Evolutionary conservation across 2,113 vertebrate genomes (phyloP).

Genomic region (Kryptolebias marmoratus): DNA sequence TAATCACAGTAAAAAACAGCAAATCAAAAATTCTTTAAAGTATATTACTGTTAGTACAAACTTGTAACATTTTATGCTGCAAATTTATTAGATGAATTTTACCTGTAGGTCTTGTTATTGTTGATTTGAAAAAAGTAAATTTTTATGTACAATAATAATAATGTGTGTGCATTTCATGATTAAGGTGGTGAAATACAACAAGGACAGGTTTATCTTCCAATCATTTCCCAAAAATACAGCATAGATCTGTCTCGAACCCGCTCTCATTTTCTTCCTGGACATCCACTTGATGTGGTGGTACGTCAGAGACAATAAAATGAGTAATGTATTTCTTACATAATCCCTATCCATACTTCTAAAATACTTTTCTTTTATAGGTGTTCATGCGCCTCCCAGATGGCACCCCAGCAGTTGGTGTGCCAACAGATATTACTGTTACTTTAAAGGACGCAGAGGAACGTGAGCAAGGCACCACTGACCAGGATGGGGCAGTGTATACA

Average conservation of each 20-base stretch:
- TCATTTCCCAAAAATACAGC: slow-evolving; percentile 78
- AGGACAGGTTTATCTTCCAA: slow-evolving; percentile 76
- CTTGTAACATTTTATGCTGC: no score
- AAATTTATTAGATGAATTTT: no score
- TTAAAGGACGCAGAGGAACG: not conserved
- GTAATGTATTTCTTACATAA: not conserved
- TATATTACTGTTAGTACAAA: no score
- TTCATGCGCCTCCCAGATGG: slow-evolving; percentile 67
- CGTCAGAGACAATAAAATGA: slow-evolving; percentile 18
- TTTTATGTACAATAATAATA: not conserved
- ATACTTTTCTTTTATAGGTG: slow-evolving; percentile 36
- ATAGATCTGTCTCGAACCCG: slow-evolving; percentile 84
- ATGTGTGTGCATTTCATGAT: not conserved
- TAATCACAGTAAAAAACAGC: no score
- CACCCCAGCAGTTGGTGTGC: slow-evolving; percentile 60
- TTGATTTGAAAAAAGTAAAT: no score
- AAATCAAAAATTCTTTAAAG: no score
- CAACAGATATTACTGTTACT: slow-evolving; percentile 41
- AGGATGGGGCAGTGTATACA: slow-evolving; percentile 58
- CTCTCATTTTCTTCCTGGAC: slow-evolving; percentile 75
- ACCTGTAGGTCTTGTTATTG: no score
- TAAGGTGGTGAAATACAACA: slow-evolving; percentile 86
- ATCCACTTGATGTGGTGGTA: slow-evolving; percentile 81
- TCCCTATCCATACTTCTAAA: not conserved
- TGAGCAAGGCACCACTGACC: slow-evolving; percentile 31